phyloP scores from a whole-genome alignment of 1,140 invertebrate genomes.

The Philotrypesis tridentata region DNA sequence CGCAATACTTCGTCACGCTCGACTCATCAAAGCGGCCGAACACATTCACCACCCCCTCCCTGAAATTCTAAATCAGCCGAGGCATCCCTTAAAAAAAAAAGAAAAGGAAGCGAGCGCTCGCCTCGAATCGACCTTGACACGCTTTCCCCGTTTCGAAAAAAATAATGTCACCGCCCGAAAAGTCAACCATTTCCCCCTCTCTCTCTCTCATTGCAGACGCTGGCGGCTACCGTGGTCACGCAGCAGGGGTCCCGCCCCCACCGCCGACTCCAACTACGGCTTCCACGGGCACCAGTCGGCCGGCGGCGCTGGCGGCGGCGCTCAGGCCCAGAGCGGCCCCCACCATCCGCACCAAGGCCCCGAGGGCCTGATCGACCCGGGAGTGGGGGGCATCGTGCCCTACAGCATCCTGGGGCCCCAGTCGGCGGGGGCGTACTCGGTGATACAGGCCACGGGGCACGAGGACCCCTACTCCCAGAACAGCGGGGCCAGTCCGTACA shows the following conservation, averaged over 20 bases:
- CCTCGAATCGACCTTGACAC: slow-evolving; percentile 3
- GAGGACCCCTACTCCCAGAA: slow-evolving; percentile 29
- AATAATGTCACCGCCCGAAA: neutral
- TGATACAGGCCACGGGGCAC: slow-evolving; percentile 60
- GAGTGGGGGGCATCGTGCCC: slow-evolving; percentile 48
- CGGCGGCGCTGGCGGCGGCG: slow-evolving; percentile 62
- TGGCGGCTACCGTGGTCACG: slow-evolving; percentile 71
- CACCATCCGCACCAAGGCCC: slow-evolving; percentile 65
- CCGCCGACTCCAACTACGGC: slow-evolving; percentile 80
- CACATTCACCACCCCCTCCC: too few relatives aligned
- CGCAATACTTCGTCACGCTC: neutral
- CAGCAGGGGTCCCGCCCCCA: slow-evolving; percentile 71
- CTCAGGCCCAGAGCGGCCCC: slow-evolving; percentile 53
- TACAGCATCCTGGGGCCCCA: slow-evolving; percentile 67
- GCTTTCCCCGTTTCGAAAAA: neutral
- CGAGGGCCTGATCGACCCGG: slow-evolving; percentile 30
- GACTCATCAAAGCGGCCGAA: neutral
- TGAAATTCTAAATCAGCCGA: neutral
- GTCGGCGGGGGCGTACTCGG: slow-evolving; percentile 67
- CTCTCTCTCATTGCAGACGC: slow-evolving; percentile 57
- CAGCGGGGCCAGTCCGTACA: slow-evolving; percentile 66
- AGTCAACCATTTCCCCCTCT: slow-evolving; percentile 13
- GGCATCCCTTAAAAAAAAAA: neutral
- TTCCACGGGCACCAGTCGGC: slow-evolving; percentile 74
- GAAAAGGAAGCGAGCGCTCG: too few relatives aligned